Evolutionary conservation across 2,888 invertebrate species (phyloP).

Genomic region (Mylabris sibirica): DNA sequence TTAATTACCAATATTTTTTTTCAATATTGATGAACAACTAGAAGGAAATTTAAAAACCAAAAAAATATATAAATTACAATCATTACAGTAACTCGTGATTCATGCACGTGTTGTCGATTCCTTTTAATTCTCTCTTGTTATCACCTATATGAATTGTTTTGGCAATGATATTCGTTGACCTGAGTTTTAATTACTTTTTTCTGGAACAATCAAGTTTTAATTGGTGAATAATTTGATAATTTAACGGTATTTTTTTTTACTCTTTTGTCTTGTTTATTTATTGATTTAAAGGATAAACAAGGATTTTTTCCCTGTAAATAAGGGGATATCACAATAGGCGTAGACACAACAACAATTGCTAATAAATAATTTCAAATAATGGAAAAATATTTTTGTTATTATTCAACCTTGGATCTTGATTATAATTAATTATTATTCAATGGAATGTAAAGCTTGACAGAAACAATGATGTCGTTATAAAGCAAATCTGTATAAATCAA

Average conservation of each 20-base stretch:
- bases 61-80: not conserved
- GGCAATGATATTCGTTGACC: not conserved
- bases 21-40: not conserved
- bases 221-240: not conserved
- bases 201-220: not conserved
- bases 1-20: not conserved
- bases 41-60: not conserved
- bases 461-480: not conserved
- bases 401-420: not conserved
- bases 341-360: not conserved
- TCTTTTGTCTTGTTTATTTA: not conserved
- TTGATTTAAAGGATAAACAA: not conserved
- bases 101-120: not conserved
- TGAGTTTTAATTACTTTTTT: not conserved
- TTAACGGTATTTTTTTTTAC: too few species aligned
- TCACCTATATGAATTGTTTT: slow-evolving; percentile 2
- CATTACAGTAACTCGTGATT: not conserved
- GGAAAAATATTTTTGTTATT: not conserved
- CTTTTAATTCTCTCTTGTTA: not conserved
- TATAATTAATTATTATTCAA: not conserved
- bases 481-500: not conserved
- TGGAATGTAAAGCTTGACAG: not conserved
- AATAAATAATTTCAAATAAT: not conserved
- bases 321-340: not conserved
- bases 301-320: not conserved